Evolutionary conservation across 2,888 invertebrate genomes (phyloP), one percentile per base, ranked within the genome.

Genomic region (Siphlonurus alternatus): DNA sequence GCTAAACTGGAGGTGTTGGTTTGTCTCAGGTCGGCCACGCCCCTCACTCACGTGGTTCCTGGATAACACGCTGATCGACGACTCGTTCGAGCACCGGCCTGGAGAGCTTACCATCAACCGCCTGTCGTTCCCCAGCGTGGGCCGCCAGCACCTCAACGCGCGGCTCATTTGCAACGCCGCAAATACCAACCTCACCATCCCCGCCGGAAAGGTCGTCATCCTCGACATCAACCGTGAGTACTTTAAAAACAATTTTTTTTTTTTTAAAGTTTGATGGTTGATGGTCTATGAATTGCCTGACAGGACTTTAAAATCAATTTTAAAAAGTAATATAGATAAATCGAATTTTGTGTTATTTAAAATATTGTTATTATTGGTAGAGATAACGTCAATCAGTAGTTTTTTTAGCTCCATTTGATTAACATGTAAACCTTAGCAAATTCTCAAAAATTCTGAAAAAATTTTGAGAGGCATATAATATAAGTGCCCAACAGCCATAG

Each of bases 141-240:
- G 88, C 38, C 78, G 92, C 65, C 88, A 89, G 76, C 90, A 93
- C 77, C 81, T 91, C 70, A 87, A 90, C 76, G 82, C 88, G 65
- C 81, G 89, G 71, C 85, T 92, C 72, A 85, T 89, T 71, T 93
- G 93, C 77, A 89, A 91, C 76, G 92, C 93, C 25, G 86, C 87
- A 71, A 93, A 93, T 76, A 93, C 90, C 68, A 89, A 89, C 75
- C 78, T 91, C 70, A 87, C 87, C 59, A 84, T 84, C 62, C 88
- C 93, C 10, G 84, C 86, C 73, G 84, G 86, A 70, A 88, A 86
- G 76, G 83, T 87, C 69, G 83, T 89, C 71, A 85, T 89, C 70
- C 79, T 93, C 74, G 88, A 92, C 76, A 83, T 92, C 69, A 90
- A 92, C 77, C 80, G 92, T 92, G 78, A 89, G 92, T 89, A 72